Evolutionary conservation across 2,113 vertebrate genomes (phyloP).

Genomic region (Brachypodius melanocephalos): DNA sequence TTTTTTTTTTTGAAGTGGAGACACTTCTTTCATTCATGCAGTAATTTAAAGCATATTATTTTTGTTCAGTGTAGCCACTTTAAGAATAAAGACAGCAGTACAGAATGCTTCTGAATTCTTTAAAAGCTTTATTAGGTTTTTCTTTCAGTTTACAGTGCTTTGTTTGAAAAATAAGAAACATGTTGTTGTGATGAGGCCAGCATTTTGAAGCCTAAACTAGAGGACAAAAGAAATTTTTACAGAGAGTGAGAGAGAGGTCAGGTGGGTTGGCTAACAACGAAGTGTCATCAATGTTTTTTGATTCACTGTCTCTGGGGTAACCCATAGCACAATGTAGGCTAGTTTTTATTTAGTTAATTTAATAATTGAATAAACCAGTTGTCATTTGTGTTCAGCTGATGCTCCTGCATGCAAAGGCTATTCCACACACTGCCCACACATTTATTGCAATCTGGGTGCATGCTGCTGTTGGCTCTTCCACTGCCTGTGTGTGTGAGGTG

Average conservation of each 20-base stretch:
- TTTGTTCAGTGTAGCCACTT: slow-evolving; percentile 36
- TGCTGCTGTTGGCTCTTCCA: not conserved
- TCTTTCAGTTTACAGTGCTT: not conserved
- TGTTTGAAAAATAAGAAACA: not conserved
- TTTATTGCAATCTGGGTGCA: not conserved
- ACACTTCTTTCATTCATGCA: slow-evolving; percentile 3
- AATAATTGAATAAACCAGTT: not conserved
- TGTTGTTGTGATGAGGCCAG: not conserved
- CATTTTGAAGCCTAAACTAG: not conserved
- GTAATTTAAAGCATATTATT: slow-evolving; percentile 53
- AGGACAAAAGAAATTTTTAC: not conserved
- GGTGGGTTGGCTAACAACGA: not conserved
- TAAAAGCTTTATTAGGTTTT: not conserved
- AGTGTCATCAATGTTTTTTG: not conserved
- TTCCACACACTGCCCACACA: not conserved
- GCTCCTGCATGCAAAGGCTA: not conserved
- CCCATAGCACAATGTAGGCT: not conserved
- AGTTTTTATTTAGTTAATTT: not conserved
- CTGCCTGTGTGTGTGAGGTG: not conserved
- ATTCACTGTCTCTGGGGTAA: not conserved
- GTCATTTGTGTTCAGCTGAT: not conserved
- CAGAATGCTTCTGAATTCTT: not conserved
- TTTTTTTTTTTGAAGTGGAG: slow-evolving; percentile 37
- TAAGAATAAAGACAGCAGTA: slow-evolving; percentile 24
- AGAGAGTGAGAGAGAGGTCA: not conserved